Percentiles rank a stretch among this genome's conserved stretches.
phyloP scores from a whole-genome alignment of 2,113 vertebrate species.

The Mesocricetus auratus region DNA sequence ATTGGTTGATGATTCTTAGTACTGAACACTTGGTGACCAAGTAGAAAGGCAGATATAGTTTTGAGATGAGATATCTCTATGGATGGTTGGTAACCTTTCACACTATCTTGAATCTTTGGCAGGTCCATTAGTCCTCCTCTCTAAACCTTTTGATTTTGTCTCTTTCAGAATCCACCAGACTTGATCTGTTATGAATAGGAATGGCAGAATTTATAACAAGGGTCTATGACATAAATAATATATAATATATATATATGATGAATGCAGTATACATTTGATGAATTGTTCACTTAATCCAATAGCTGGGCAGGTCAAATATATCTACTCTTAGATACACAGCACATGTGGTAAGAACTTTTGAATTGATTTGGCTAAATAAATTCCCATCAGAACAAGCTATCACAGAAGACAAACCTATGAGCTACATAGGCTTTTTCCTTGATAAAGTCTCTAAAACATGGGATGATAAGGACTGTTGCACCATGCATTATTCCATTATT shows the following conservation, averaged over 20 bases:
- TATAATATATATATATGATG: too few species aligned
- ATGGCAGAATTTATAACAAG: neutral
- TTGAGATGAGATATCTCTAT: neutral
- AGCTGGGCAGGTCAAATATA: neutral
- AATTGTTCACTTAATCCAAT: neutral
- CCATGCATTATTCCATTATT: neutral
- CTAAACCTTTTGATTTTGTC: neutral
- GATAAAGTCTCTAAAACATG: neutral
- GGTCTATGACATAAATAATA: neutral
- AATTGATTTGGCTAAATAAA: constrained; percentile 15
- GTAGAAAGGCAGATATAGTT: neutral
- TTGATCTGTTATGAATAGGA: neutral
- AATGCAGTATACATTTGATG: constrained; percentile 17
- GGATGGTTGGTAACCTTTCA: neutral
- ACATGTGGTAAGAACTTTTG: neutral
- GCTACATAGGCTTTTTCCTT: neutral
- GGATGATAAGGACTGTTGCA: neutral
- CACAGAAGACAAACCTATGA: neutral
- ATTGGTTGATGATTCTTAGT: neutral
- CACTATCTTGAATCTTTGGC: neutral
- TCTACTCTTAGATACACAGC: neutral
- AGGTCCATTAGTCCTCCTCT: neutral
- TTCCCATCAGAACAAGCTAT: neutral
- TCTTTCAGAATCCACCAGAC: neutral
- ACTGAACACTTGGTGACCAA: neutral